Conservation (phyloP, 2,113 vertebrate genomes). For the Scolopax mira region DNA sequence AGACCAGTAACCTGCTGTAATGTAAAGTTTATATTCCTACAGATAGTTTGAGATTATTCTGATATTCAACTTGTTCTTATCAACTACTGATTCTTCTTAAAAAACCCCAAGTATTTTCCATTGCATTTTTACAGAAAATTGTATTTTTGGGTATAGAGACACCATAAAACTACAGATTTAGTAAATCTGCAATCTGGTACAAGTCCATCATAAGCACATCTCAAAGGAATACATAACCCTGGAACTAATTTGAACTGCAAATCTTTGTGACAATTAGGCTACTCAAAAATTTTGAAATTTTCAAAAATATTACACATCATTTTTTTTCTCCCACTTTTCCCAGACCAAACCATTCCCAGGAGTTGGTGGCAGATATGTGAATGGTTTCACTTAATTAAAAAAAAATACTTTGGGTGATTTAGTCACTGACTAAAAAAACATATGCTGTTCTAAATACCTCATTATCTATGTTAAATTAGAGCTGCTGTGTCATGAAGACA, state of each 20-base stretch:
- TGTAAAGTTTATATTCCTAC: background rate
- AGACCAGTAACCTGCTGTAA: background rate
- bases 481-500: background rate
- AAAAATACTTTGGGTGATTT: background rate
- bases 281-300: background rate
- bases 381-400: background rate
- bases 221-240: background rate
- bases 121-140: background rate
- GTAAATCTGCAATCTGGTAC: background rate
- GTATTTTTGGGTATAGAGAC: accelerated
- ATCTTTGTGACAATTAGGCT: background rate
- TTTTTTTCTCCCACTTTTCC: background rate
- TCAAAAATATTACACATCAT: background rate
- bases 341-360: background rate
- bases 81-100: background rate
- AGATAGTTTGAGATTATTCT: background rate
- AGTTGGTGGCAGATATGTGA: background rate
- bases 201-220: background rate
- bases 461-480: background rate
- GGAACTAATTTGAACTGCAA: background rate
- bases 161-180: background rate
- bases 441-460: background rate
- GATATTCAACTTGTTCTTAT: background rate
- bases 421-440: background rate
- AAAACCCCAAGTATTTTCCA: background rate